Evolutionary conservation across 2,797 vertebrate species (phyloP).

Genomic region (Gallirallus australis): DNA sequence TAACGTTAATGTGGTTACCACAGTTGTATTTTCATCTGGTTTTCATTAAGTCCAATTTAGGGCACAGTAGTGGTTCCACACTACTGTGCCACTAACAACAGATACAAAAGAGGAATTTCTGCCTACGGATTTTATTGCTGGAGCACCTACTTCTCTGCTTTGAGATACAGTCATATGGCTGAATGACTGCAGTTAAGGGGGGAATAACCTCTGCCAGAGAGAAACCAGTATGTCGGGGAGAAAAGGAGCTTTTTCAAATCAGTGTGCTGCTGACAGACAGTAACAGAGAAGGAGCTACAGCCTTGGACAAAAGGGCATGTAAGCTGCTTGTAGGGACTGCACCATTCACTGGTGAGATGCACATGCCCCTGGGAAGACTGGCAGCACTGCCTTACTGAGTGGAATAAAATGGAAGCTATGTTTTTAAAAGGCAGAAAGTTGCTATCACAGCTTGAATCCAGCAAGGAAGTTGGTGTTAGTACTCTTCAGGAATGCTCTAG

Average conservation of each 20-base stretch:
- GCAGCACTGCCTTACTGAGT: not conserved
- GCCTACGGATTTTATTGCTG: not conserved
- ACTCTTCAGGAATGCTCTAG: not conserved
- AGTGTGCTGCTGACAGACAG: not conserved
- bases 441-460: not conserved
- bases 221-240: not conserved
- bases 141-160: not conserved
- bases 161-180: fast-evolving
- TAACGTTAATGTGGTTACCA: not conserved
- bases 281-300: not conserved
- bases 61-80: fast-evolving
- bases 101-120: not conserved
- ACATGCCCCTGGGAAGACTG: not conserved
- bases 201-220: not conserved
- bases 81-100: not conserved
- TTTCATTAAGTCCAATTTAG: not conserved
- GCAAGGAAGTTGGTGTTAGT: not conserved
- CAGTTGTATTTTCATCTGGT: not conserved
- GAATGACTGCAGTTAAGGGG: not conserved
- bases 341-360: not conserved
- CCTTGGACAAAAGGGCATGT: not conserved
- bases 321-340: not conserved
- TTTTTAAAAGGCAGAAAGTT: not conserved
- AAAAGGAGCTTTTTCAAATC: not conserved
- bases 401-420: not conserved